Percentiles rank a stretch among this genome's conserved stretches.
Conservation (phyloP, 2,888 invertebrate genomes). For the Orchesella flavescens region DNA sequence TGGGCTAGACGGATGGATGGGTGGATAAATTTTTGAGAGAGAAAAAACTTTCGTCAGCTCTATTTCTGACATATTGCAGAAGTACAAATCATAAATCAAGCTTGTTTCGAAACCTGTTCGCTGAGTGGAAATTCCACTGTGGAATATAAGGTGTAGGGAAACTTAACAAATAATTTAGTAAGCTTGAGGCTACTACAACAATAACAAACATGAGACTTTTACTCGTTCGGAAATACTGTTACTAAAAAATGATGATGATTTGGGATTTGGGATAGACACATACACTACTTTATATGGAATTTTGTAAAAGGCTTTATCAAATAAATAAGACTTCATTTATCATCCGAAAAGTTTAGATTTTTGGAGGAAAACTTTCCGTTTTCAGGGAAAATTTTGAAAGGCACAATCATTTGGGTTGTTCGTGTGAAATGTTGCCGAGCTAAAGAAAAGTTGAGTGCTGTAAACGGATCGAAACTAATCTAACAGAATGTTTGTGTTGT, state of each 20-base stretch:
- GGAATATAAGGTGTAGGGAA: neutral
- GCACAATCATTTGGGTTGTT: too few species aligned
- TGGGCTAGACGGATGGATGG: neutral
- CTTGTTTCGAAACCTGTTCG: constrained; percentile 4
- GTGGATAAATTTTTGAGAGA: neutral
- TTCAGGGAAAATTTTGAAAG: constrained; percentile 10
- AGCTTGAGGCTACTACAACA: constrained; percentile 26
- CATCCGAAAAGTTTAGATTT: constrained; percentile 24
- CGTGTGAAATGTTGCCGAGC: too few species aligned
- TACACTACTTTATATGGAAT: neutral
- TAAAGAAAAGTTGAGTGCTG: too few species aligned
- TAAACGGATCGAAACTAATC: too few species aligned
- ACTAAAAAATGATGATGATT: neutral
- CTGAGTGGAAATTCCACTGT: neutral
- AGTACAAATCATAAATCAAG: constrained; percentile 25
- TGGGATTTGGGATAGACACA: neutral
- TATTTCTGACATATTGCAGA: constrained; percentile 5
- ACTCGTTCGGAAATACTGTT: neutral
- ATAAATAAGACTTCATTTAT: constrained; percentile 9
- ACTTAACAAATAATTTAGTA: constrained; percentile 36
- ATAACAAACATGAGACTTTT: constrained; percentile 8
- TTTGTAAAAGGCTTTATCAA: neutral
- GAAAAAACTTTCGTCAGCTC: neutral
- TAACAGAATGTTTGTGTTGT: too few species aligned
- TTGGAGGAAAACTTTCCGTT: constrained; percentile 19